phyloP scores from a whole-genome alignment of 2,113 vertebrate species.

The Paracanthobrama guichenoti region DNA sequence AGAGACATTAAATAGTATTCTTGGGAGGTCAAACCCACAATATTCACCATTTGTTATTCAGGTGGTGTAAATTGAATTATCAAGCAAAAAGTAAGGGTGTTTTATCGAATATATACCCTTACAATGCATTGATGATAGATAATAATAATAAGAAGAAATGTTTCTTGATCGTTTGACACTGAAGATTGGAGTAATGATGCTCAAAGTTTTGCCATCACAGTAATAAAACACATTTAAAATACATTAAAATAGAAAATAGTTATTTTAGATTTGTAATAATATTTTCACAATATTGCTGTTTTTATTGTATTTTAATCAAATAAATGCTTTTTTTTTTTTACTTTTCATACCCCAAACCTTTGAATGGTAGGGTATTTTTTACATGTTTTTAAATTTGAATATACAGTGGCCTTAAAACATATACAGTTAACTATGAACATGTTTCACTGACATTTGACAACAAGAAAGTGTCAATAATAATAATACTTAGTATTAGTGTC shows the following conservation, averaged over 20 bases:
- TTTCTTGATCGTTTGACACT: not conserved
- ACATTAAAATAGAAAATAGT: not conserved
- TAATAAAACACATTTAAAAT: not conserved
- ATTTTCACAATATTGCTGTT: not conserved
- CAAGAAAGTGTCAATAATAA: too few relatives aligned
- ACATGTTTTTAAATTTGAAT: not conserved
- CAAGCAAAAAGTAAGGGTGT: not conserved
- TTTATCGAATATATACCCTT: not conserved
- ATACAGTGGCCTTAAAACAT: not conserved
- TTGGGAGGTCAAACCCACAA: not conserved
- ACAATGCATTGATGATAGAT: not conserved
- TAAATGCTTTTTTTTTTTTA: not conserved
- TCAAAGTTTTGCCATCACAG: not conserved
- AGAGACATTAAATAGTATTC: not conserved
- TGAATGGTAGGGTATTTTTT: not conserved
- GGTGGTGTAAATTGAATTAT: not conserved
- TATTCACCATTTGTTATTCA: constrained; percentile 14
- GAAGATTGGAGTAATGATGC: not conserved
- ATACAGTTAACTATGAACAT: not conserved
- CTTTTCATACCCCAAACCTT: not conserved
- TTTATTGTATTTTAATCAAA: not conserved
- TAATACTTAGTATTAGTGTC: not conserved
- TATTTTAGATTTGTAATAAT: not conserved
- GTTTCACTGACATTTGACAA: too few relatives aligned
- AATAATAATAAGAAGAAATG: not conserved